Percentiles rank a stretch among this genome's conserved stretches.
phyloP scores from a whole-genome alignment of 37 sponge, comb jelly and placozoan genomes.

The Dysidea cf. avara region DNA sequence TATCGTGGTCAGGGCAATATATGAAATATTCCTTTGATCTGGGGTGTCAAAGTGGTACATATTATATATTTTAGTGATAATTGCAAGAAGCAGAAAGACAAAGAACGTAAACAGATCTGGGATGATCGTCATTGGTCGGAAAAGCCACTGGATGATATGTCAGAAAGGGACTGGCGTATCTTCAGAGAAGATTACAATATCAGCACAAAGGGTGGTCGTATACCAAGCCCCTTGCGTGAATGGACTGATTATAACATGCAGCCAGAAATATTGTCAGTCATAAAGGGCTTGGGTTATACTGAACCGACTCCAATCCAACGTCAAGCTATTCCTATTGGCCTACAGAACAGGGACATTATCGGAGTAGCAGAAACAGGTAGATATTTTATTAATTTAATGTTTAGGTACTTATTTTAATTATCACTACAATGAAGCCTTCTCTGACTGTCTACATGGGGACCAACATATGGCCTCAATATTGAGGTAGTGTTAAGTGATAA shows the following conservation, averaged over 20 bases:
- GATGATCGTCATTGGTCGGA: constrained; percentile 96
- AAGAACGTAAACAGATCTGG: constrained; percentile 61
- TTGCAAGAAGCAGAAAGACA: constrained; percentile 40
- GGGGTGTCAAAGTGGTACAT: no score
- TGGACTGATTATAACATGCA: constrained; percentile 86
- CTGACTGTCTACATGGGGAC: not conserved
- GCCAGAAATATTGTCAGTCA: constrained; percentile 69
- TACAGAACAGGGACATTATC: constrained; percentile 97
- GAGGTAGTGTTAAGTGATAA: no score
- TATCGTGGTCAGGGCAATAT: no score
- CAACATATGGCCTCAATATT: no score
- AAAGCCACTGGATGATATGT: constrained; percentile 84
- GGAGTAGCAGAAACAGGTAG: constrained; percentile 97
- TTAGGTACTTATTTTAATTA: not conserved
- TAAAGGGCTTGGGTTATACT: constrained; percentile 73
- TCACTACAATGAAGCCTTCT: not conserved
- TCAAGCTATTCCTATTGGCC: constrained; percentile 95
- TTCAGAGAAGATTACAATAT: constrained; percentile 97
- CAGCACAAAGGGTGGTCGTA: constrained; percentile 86
- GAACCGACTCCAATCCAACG: constrained; percentile 97
- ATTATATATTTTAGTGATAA: constrained; percentile 55
- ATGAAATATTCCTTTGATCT: no score
- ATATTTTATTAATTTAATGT: not conserved
- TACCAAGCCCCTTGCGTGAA: constrained; percentile 82
- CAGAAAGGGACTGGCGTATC: constrained; percentile 97